These are phyloP conservation scores for Hetaerina titia DNA, from an alignment of 2,888 invertebrate genomes.

Conservation along the genomic window DNA sequence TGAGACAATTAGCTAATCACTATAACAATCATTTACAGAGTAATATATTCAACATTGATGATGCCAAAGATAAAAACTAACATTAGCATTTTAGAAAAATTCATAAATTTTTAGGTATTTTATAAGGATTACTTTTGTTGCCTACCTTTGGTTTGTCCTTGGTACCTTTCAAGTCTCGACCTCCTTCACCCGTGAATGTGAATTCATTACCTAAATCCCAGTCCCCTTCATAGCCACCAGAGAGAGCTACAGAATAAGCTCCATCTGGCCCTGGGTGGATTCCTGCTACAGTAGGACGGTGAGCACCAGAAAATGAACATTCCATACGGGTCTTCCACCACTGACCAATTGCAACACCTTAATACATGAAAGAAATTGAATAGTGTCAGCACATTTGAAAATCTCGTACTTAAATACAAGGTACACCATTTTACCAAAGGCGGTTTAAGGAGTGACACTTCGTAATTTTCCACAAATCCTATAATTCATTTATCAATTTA, in stretches of 20 bases:
- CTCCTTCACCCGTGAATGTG: constrained; percentile 77
- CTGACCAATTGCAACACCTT: constrained; percentile 75
- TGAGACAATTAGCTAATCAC: too few species aligned
- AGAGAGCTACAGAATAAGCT: constrained; percentile 76
- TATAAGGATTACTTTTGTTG: neutral
- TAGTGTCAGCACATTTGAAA: neutral
- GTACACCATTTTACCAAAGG: constrained; percentile 68
- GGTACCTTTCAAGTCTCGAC: constrained; percentile 77
- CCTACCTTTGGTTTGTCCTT: constrained; percentile 74
- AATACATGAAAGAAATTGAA: neutral
- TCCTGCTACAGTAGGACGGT: constrained; percentile 77
- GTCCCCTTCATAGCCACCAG: constrained; percentile 77
- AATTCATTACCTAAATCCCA: constrained; percentile 76
- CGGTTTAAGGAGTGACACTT: constrained; percentile 72
- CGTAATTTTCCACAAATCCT: neutral
- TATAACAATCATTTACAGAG: neutral
- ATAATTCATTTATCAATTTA: neutral
- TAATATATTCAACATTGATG: neutral
- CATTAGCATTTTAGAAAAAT: constrained; percentile 69
- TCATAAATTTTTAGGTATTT: neutral
- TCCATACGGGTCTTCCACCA: constrained; percentile 75
- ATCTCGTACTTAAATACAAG: constrained; percentile 61
- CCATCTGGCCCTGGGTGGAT: constrained; percentile 76
- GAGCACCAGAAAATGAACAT: constrained; percentile 75
- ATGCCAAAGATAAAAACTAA: neutral